phyloP scores from a whole-genome alignment of 30 jellyfish, hydroid and myxozoan species.

The Chironex yamaguchii region DNA sequence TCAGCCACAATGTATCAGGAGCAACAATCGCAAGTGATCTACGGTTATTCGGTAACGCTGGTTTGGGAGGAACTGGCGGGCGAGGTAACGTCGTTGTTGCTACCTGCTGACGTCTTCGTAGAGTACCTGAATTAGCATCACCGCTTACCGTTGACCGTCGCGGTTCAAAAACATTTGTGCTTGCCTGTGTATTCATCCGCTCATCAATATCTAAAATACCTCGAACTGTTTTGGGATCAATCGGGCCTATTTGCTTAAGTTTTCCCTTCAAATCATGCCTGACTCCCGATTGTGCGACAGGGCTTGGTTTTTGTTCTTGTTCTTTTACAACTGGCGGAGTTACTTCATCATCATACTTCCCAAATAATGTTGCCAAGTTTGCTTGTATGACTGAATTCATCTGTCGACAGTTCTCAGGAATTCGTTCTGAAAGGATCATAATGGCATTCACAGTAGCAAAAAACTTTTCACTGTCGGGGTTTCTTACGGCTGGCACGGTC shows the following conservation, averaged over 20 bases:
- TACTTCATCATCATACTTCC: neutral
- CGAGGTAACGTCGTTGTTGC: constrained; percentile 64
- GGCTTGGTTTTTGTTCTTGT: neutral
- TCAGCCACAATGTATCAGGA: constrained; percentile 48
- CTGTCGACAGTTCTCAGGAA: constrained; percentile 87
- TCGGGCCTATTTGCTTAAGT: constrained; percentile 29
- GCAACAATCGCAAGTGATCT: constrained; percentile 85
- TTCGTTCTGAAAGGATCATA: constrained; percentile 86
- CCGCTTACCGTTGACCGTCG: constrained; percentile 39
- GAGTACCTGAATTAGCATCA: constrained; percentile 28
- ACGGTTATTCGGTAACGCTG: constrained; percentile 88
- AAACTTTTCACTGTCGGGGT: constrained; percentile 74
- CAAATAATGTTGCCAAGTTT: neutral
- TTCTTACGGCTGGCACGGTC: constrained; percentile 80
- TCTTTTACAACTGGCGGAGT: neutral
- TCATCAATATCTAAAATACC: constrained; percentile 75
- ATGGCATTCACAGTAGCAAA: constrained; percentile 97
- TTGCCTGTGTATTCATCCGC: neutral
- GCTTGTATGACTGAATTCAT: constrained; percentile 27
- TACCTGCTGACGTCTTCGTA: constrained; percentile 92
- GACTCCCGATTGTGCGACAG: neutral
- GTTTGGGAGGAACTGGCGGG: constrained; percentile 98
- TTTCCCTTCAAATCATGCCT: constrained; percentile 10
- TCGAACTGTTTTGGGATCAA: constrained; percentile 72
- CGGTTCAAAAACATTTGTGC: neutral